These are phyloP conservation scores for Tinamus guttatus DNA, from an alignment of 2,113 vertebrate species.

Conservation along the genomic window DNA sequence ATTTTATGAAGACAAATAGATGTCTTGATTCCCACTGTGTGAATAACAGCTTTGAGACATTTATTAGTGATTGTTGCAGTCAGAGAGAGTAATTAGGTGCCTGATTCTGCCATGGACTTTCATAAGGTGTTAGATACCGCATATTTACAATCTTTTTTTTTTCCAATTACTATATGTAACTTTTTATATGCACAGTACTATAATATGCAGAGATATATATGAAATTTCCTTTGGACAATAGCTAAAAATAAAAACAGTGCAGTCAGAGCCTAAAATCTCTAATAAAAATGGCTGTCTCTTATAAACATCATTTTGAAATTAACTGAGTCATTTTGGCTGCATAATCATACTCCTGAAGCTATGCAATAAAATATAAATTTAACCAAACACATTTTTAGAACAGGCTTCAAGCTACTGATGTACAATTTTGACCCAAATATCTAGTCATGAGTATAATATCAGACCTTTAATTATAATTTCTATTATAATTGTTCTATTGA, in stretches of 20 bases:
- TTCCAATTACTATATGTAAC: neutral
- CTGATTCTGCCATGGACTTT: neutral
- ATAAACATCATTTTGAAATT: constrained; percentile 65
- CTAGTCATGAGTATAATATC: constrained; percentile 57
- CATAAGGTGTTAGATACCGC: neutral
- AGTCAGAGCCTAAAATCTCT: constrained; percentile 24
- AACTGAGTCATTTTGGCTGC: constrained; percentile 56
- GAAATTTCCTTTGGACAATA: neutral
- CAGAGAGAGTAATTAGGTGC: neutral
- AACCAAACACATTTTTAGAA: constrained; percentile 53
- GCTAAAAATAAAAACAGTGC: neutral
- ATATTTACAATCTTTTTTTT: neutral
- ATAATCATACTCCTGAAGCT: constrained; percentile 49
- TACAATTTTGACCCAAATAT: constrained; percentile 65
- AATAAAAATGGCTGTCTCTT: constrained; percentile 46
- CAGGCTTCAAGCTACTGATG: constrained; percentile 15
- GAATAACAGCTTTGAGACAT: neutral
- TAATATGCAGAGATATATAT: neutral
- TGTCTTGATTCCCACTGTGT: neutral
- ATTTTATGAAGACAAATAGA: neutral
- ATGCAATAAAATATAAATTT: constrained; percentile 59
- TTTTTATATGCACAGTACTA: neutral
- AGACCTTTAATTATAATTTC: constrained; percentile 64
- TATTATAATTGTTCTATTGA: constrained; percentile 58
- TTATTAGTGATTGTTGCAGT: neutral